A percentile compares a stretch with the other conserved stretches of the same genome.
Conservation (phyloP, 2,797 vertebrate genomes). For the Nasua narica region DNA sequence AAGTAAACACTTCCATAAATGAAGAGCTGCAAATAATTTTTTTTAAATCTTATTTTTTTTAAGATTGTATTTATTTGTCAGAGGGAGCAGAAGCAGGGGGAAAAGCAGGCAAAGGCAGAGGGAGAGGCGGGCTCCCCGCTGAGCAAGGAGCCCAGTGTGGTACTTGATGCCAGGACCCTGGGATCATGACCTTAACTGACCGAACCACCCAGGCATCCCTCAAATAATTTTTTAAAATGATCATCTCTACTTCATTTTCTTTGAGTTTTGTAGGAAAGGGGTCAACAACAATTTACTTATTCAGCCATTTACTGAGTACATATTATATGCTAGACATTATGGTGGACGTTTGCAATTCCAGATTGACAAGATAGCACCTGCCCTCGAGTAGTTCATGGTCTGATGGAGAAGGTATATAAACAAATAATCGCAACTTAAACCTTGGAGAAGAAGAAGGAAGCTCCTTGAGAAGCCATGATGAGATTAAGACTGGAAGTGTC, state of each 20-base stretch:
- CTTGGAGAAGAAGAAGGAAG: conserved; percentile 9
- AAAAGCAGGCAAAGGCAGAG: background rate
- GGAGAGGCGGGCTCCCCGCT: background rate
- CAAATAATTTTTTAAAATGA: background rate
- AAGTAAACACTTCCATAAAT: background rate
- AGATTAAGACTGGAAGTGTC: background rate
- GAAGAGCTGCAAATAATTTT: background rate
- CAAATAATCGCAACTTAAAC: background rate
- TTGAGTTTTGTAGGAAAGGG: conserved; percentile 1
- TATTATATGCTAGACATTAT: background rate
- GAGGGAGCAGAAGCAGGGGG: no score
- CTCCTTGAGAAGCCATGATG: background rate
- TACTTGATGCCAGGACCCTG: background rate
- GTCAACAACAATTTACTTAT: background rate
- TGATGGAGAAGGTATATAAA: background rate
- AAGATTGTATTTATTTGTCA: background rate
- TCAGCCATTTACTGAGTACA: background rate
- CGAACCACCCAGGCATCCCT: background rate
- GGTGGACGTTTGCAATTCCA: background rate
- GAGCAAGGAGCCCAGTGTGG: background rate
- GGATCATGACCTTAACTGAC: background rate
- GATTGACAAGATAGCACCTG: background rate
- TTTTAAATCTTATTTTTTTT: background rate
- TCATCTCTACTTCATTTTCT: background rate
- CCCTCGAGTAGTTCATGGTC: background rate